Evolutionary conservation across 1,140 invertebrate genomes (phyloP).

Genomic region (Drosophila ohnishii): DNA sequence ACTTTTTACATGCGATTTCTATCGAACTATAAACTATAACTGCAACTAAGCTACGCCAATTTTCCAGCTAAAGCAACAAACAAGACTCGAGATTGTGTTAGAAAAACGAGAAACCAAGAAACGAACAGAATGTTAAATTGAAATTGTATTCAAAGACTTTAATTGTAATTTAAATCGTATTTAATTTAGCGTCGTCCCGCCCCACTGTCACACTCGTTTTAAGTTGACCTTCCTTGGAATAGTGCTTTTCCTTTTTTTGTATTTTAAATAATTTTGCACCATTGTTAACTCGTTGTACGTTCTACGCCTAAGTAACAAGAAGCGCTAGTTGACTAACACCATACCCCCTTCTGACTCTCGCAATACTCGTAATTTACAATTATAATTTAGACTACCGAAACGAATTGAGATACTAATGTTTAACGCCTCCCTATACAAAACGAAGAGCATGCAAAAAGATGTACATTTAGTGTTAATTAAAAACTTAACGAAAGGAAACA

Average conservation of each 20-base stretch:
- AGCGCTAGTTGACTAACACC: conserved; percentile 42
- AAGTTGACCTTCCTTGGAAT: conserved; percentile 50
- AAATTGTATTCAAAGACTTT: conserved; percentile 71
- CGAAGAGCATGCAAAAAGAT: conserved; percentile 36
- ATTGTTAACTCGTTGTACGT: conserved; percentile 78
- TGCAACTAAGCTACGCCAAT: conserved; percentile 51
- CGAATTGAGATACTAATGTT: conserved; percentile 65
- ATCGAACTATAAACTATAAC: conserved; percentile 20
- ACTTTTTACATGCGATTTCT: conserved; percentile 63
- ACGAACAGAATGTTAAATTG: conserved; percentile 45
- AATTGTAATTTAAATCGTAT: conserved; percentile 64
- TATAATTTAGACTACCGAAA: conserved; percentile 65
- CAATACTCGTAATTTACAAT: conserved; percentile 61
- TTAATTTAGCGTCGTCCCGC: conserved; percentile 46
- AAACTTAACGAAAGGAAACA: conserved; percentile 36
- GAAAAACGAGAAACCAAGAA: conserved; percentile 29
- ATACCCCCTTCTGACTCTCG: conserved; percentile 51
- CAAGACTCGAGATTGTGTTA: conserved; percentile 75
- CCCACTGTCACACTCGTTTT: conserved; percentile 52
- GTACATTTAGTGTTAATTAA: conserved; percentile 61
- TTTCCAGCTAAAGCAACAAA: conserved; percentile 62
- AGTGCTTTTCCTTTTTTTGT: conserved; percentile 22
- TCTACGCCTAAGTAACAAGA: conserved; percentile 59
- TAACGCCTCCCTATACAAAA: conserved; percentile 56
- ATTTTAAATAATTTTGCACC: conserved; percentile 30